Evolutionary conservation across 30 jellyfish, hydroid and myxozoan species (phyloP), one percentile per base, ranked within the genome.

Genomic region (Chrysaora quinquecirrha): DNA sequence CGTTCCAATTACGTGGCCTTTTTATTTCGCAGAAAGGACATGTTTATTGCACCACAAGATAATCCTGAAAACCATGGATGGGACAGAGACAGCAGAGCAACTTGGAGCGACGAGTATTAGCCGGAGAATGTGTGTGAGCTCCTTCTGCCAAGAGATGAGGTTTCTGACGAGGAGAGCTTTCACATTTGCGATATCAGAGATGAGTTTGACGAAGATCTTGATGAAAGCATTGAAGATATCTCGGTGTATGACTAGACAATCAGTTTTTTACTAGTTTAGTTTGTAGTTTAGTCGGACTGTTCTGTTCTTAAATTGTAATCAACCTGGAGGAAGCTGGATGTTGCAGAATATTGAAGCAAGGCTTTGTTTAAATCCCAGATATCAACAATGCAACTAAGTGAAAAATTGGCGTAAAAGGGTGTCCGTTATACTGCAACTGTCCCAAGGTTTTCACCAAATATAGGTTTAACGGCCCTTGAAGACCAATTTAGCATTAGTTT

Each of bases 51-150:
- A 52, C 29, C 68, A 52, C 68, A 52, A 16, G 29, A 52, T 52
- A 20, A 52, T 25, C 68, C 68, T 52, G 68, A 52, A 52, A 52
- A 52, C 68, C 68, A 52, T 52, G 68, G 68, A 16, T 52, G 68
- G 68, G 68, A 52, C 29, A n/a, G n/a, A n/a, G 68, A 52, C 6
- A 25, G 68, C 68, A 9, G 68, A 52, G 68, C 19, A 4, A 52
- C 29, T 52, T 52, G 68, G 12, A 52, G 68, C 68, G 25, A 52
- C 68, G 25, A 52, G 68, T 52, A 25, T 52, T 52, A 3, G 4
- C 25, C 25, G 68, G 24, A 52, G 24, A 52, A 52, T 52, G 68
- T 52, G 54, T 14, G 68, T 25, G 68, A 52, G 68, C 29, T 52
- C 29, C 68, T 52, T 20, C 29, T 52, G 29, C 68, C 68, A 52